Evolutionary conservation across 2,888 invertebrate species (phyloP), one percentile per base, ranked within the genome.

Genomic region (Caenorhabditis imperialis): DNA sequence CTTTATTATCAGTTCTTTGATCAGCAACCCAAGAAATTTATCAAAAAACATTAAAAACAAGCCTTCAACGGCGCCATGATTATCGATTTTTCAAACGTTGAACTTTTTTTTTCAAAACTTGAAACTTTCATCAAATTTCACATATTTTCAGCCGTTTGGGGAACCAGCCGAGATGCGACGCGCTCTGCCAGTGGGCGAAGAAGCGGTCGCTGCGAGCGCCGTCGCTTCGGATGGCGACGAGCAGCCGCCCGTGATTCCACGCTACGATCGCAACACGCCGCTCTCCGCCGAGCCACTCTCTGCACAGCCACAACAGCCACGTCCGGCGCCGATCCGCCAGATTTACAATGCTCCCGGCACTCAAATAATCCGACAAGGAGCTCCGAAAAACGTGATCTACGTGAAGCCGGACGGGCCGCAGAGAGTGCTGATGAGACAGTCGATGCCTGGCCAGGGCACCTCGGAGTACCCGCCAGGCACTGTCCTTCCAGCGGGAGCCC

Each of bases 101-200:
- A n/a, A 20, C 23, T 16, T 22, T 25, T 10, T 47, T 23, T 25
- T 25, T 25, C 25, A 25, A 22, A 10, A 25, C 16, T 25, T 22
- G 25, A 2, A 51, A 35, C 18, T 33, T n/a, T n/a, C 7, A 30
- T 30, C 10, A 7, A 30, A 42, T 35, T 42, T 58, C 45, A 1
- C 0, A 44, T 37, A n/a, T 40, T 76, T 76, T 58, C 69, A 76
- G 76, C 60, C 72, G 67, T 65, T 72, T 72, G 76, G 72, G 72
- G 72, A 61, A 42, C 38, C 45, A 58, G 35, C n/a, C 23, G 61
- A 58, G 0, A 73, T 67, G 72, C 58, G 65, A 22, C 61, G 54
- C 45, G 45, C 35, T 22, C 18, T 54, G 12, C 33, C 12, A n/a
- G 57, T 61, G 12, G 71, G 42, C 20, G 75, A 75, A 61, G 75